Percentiles rank a stretch among this genome's conserved stretches.
These are phyloP conservation scores for Fragum fragum DNA, from an alignment of 2,888 invertebrate species.

Conservation along the genomic window DNA sequence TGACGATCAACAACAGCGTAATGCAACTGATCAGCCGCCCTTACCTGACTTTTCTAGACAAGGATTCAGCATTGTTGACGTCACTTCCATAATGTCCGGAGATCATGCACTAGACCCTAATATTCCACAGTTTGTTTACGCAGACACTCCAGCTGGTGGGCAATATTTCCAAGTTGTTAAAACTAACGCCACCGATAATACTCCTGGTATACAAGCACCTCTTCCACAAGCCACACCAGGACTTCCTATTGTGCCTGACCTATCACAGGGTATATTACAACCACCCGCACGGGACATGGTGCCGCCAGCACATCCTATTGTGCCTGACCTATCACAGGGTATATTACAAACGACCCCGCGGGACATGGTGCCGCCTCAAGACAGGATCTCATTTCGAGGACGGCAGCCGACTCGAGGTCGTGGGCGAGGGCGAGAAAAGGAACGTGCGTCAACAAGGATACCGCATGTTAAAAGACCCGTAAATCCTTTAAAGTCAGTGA, in stretches of 20 bases:
- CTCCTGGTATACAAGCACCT: neutral
- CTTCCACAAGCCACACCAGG: neutral
- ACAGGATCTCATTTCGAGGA: neutral
- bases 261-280: neutral
- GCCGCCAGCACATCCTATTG: too few species aligned
- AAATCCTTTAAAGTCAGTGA: constrained; percentile 39
- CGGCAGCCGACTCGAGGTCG: neutral
- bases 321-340: neutral
- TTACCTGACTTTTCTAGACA: constrained; percentile 35
- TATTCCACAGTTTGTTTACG: constrained; percentile 17
- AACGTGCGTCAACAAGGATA: neutral
- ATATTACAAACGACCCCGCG: too few species aligned
- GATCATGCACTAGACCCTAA: constrained; percentile 8
- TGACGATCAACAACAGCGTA: constrained; percentile 14
- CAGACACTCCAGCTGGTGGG: constrained; percentile 1
- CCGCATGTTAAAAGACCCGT: constrained; percentile 20
- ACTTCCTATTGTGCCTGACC: neutral
- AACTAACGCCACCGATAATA: neutral
- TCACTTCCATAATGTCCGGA: constrained; percentile 33
- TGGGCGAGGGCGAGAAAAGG: neutral
- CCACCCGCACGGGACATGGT: neutral
- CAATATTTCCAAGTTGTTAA: constrained; percentile 12
- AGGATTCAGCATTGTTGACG: constrained; percentile 47
- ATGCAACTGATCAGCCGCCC: neutral
- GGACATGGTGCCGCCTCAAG: too few species aligned